Percentiles rank a stretch among this genome's conserved stretches.
Evolutionary conservation across 1,140 invertebrate species (phyloP).

Genomic region (Lasioglossum baleicum): DNA sequence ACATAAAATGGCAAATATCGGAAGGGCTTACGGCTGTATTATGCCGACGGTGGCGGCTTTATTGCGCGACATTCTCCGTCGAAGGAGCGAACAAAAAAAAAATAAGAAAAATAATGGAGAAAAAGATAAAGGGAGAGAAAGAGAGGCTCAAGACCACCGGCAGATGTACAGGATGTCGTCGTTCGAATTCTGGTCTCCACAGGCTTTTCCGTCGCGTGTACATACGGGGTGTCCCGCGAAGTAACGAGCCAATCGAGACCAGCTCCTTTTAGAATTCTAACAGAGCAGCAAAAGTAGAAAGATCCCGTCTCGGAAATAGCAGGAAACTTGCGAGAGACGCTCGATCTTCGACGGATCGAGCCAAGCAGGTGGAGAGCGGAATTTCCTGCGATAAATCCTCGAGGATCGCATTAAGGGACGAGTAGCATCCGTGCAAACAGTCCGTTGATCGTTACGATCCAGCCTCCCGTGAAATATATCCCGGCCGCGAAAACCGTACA

Average conservation of each 20-base stretch:
- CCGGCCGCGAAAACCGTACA: conserved; percentile 1
- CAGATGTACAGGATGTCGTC: conserved; percentile 76
- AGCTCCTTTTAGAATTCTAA: too few species aligned
- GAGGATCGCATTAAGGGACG: conserved; percentile 7
- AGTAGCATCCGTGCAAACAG: conserved; percentile 1
- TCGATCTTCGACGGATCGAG: neutral
- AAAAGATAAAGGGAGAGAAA: neutral
- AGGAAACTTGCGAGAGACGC: too few species aligned
- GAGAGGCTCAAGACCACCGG: conserved; percentile 53
- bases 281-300: too few species aligned
- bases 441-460: conserved; percentile 15
- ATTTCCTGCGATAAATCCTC: conserved; percentile 8
- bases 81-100: conserved; percentile 50
- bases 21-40: conserved; percentile 74
- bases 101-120: conserved; percentile 33
- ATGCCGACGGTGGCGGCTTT: conserved; percentile 70
- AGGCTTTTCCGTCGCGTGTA: conserved; percentile 21
- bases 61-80: conserved; percentile 67
- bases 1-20: conserved; percentile 78
- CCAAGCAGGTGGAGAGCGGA: conserved; percentile 22
- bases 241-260: neutral
- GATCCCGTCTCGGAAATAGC: too few species aligned
- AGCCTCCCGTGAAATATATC: conserved; percentile 16
- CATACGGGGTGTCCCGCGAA: neutral
- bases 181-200: conserved; percentile 57